These are phyloP conservation scores for Tenthredo livida DNA, from an alignment of 2,888 invertebrate species.

Conservation along the genomic window DNA sequence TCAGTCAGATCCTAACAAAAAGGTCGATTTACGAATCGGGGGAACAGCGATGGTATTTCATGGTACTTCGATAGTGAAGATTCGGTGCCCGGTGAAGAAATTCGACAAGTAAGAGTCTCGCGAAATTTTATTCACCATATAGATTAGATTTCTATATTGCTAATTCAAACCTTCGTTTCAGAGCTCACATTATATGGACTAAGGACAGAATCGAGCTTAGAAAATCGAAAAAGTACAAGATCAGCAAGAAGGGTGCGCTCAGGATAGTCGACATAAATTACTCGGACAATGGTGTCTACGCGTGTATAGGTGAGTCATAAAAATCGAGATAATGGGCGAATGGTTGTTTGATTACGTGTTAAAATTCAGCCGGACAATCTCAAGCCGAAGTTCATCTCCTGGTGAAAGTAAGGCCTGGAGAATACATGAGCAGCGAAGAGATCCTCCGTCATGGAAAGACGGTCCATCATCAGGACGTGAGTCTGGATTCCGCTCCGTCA, in stretches of 20 bases:
- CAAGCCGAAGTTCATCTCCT: constrained; percentile 89
- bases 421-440: constrained; percentile 90
- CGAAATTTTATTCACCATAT: not conserved
- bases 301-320: constrained; percentile 84
- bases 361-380: constrained; percentile 84
- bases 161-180: constrained; percentile 80
- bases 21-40: constrained; percentile 92
- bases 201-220: constrained; percentile 90
- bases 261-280: constrained; percentile 90
- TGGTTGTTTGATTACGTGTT: not conserved
- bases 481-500: constrained; percentile 76
- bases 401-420: constrained; percentile 89
- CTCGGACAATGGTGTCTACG: constrained; percentile 91
- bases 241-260: constrained; percentile 94
- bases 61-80: constrained; percentile 92
- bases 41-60: constrained; percentile 94
- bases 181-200: constrained; percentile 93
- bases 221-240: constrained; percentile 91
- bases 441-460: constrained; percentile 78
- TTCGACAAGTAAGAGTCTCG: constrained; percentile 78
- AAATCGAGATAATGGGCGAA: not conserved
- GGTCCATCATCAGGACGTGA: constrained; percentile 75
- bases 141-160: not conserved
- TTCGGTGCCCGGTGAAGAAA: constrained; percentile 95
- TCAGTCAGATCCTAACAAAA: constrained; percentile 89